A percentile compares a stretch with the other conserved stretches of the same genome.
Conservation (phyloP, 53 echinoderm and acorn worm genomes). For the Crossaster papposus region DNA sequence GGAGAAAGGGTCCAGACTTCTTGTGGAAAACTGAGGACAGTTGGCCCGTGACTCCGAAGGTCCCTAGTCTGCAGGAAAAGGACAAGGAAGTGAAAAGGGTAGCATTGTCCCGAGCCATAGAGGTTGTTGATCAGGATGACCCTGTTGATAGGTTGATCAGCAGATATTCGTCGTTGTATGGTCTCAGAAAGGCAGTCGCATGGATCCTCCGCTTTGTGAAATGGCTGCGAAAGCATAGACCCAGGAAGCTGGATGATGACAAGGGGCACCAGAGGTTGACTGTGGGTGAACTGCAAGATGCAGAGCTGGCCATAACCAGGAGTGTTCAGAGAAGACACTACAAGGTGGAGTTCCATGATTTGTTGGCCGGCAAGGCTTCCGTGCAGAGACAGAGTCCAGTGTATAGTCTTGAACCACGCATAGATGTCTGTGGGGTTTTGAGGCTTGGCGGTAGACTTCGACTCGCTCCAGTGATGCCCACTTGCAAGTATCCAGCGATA, state of each 20-base stretch:
- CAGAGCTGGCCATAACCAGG: conserved; percentile 51
- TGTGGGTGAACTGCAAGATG: conserved; percentile 20
- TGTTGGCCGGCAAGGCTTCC: neutral
- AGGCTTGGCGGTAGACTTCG: conserved; percentile 51
- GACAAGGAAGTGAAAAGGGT: conserved; percentile 31
- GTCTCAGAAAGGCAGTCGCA: conserved; percentile 25
- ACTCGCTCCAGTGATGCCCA: conserved; percentile 24
- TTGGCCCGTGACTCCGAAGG: conserved; percentile 28
- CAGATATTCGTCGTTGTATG: conserved; percentile 23
- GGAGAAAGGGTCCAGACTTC: conserved; percentile 56
- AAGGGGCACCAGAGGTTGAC: neutral
- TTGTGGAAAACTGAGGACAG: conserved; percentile 14
- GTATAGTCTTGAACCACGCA: conserved; percentile 37
- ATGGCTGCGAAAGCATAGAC: conserved; percentile 8
- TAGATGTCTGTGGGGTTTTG: conserved; percentile 33
- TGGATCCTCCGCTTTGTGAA: conserved; percentile 39
- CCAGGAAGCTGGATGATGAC: neutral
- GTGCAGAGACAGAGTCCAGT: conserved; percentile 2
- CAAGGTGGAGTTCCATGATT: conserved; percentile 11
- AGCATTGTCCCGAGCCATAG: neutral
- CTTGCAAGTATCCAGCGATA: conserved; percentile 52
- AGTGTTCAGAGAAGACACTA: conserved; percentile 39
- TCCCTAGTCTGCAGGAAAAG: neutral
- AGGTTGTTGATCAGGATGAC: neutral
- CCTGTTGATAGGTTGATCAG: neutral